Evolutionary conservation across 2,888 invertebrate genomes (phyloP).

Genomic region (Myopa testacea): DNA sequence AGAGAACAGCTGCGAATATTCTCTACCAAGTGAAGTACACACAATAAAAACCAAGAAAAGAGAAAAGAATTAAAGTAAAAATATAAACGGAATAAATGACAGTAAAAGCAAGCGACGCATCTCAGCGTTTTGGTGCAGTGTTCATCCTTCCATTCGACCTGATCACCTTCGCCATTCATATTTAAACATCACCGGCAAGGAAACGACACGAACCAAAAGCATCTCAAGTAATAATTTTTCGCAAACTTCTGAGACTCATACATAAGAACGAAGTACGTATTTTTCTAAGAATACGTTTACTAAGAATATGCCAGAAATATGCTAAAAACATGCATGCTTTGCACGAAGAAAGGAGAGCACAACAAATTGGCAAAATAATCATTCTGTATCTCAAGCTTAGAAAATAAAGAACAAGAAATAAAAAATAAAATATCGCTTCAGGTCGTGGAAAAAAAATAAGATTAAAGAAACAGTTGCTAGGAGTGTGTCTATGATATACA

Average conservation of each 20-base stretch:
- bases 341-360: not conserved
- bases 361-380: not conserved
- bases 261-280: not conserved
- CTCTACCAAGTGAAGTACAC: not conserved
- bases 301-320: not conserved
- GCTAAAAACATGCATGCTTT: not conserved
- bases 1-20: not conserved
- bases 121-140: not conserved
- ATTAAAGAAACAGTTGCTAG: not conserved
- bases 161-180: not conserved
- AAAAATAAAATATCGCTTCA: not conserved
- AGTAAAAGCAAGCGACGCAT: not conserved
- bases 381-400: not conserved
- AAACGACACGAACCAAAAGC: not conserved
- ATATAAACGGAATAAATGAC: not conserved
- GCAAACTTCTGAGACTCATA: not conserved
- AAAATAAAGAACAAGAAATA: not conserved
- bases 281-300: not conserved
- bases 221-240: constrained; percentile 25
- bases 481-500: not conserved
- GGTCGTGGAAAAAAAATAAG: not conserved
- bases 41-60: not conserved
- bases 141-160: not conserved
- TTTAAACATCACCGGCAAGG: constrained; percentile 17
- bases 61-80: not conserved